These are phyloP conservation scores for Plusia festucae DNA, from an alignment of 2,888 invertebrate species.

Conservation along the genomic window DNA sequence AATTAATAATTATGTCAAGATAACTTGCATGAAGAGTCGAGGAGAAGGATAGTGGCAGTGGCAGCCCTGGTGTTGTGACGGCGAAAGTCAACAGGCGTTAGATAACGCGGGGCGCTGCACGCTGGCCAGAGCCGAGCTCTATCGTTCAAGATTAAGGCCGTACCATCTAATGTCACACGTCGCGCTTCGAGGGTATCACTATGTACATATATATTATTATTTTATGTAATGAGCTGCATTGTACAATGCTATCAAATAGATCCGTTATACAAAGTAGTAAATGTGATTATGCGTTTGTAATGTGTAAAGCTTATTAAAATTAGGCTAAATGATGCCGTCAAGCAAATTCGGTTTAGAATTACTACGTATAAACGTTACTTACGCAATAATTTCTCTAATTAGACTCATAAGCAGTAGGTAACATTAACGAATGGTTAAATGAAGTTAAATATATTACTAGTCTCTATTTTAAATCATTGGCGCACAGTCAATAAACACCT, in stretches of 20 bases:
- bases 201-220: slow-evolving; percentile 23
- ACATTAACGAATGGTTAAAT: slow-evolving; percentile 6
- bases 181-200: slow-evolving; percentile 54
- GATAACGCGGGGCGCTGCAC: slow-evolving; percentile 80
- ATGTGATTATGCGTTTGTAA: neutral
- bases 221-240: neutral
- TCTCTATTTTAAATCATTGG: slow-evolving; percentile 27
- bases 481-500: slow-evolving; percentile 27
- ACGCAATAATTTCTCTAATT: slow-evolving; percentile 5
- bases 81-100: slow-evolving; percentile 75
- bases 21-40: slow-evolving; percentile 1
- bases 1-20: slow-evolving; percentile 8
- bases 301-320: neutral
- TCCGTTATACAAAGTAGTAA: neutral
- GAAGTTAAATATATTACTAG: slow-evolving; percentile 8
- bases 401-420: neutral
- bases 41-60: slow-evolving; percentile 27
- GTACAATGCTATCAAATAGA: neutral
- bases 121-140: slow-evolving; percentile 69
- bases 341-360: neutral
- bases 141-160: slow-evolving; percentile 89
- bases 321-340: neutral
- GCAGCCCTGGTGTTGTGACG: slow-evolving; percentile 54
- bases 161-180: slow-evolving; percentile 67
- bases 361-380: neutral